phyloP scores from a whole-genome alignment of 2,113 vertebrate species.

The Okapia johnstoni region DNA sequence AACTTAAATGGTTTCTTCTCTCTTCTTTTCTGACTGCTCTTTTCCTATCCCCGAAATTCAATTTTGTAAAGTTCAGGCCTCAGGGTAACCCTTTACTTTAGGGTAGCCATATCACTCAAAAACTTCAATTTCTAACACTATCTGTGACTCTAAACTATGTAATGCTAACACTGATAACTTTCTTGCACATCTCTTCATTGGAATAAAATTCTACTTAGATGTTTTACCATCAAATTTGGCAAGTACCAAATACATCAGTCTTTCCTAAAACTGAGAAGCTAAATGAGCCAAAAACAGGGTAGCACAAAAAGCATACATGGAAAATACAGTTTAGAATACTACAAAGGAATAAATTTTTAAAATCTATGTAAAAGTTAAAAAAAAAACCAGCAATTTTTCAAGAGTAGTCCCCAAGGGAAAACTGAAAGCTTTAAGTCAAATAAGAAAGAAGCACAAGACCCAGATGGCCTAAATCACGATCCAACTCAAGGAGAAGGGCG shows the following conservation, averaged over 20 bases:
- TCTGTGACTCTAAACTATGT: not conserved
- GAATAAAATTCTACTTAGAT: not conserved
- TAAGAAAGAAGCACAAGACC: not conserved
- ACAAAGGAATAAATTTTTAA: not conserved
- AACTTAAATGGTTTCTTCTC: not conserved
- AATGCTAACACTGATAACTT: not conserved
- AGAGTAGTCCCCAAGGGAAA: not conserved
- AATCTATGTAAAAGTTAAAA: not conserved
- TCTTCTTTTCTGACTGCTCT: not conserved
- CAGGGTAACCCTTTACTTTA: not conserved
- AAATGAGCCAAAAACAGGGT: not conserved
- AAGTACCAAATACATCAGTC: not conserved
- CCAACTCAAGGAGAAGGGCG: not conserved
- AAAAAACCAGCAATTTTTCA: not conserved
- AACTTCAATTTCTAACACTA: not conserved
- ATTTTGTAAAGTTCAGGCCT: not conserved
- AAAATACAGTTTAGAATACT: not conserved
- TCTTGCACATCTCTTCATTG: not conserved
- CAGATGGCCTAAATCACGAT: not conserved
- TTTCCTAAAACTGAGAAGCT: not conserved
- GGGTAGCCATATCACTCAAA: not conserved
- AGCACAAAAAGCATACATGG: not conserved
- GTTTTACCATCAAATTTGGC: not conserved
- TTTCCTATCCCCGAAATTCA: not conserved
- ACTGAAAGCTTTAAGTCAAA: not conserved